Evolutionary conservation across 2,797 vertebrate genomes (phyloP), one percentile per base, ranked within the genome.

Genomic region (Zenarchopterus dispar): DNA sequence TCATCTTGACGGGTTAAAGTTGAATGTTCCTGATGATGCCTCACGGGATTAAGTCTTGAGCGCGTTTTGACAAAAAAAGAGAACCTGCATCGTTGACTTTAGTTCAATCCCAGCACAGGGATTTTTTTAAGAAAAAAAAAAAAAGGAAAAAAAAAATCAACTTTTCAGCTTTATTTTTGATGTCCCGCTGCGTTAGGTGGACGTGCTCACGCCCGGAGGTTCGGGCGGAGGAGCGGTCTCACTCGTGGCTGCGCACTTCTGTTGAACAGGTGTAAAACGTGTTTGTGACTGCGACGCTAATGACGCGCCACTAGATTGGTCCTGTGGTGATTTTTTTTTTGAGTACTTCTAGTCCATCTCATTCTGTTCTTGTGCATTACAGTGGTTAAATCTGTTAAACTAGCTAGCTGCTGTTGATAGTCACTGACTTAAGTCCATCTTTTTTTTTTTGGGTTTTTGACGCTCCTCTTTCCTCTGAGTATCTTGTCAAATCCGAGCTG

Each of bases 101-200:
- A 2, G 64, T 61, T n/a, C 44, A 56, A 62, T 57, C 44, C 56
- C 56, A 84, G 56, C 54, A 65, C 81, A 73, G 79, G 84, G 86
- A 80, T 72, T 55, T 73, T 64, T 49, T 57, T 22, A 13, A 36
- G 11, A 36, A 36, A 36, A 36, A 36, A 36, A 13, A 31, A 31
- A 36, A 36, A 13, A 36, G 5, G 5, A 36, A 36, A 36, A 36
- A 36, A 36, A 36, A 36, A 36, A 13, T 49, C 41, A 55, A 63
- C n/a, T 50, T 70, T 70, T 82, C 67, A 86, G 85, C 88, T 91
- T 89, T 91, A 85, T 82, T 88, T 80, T 57, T 71, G 75, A 66
- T 73, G 77, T 89, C 62, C 61, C 74, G 24, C 69, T 73, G 82
- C 81, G 75, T 85, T 80, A 79, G 84, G 73, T 73, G 78, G 73